These are phyloP conservation scores for Cheilinus undulatus DNA, from an alignment of 2,113 vertebrate species.

Conservation along the genomic window DNA sequence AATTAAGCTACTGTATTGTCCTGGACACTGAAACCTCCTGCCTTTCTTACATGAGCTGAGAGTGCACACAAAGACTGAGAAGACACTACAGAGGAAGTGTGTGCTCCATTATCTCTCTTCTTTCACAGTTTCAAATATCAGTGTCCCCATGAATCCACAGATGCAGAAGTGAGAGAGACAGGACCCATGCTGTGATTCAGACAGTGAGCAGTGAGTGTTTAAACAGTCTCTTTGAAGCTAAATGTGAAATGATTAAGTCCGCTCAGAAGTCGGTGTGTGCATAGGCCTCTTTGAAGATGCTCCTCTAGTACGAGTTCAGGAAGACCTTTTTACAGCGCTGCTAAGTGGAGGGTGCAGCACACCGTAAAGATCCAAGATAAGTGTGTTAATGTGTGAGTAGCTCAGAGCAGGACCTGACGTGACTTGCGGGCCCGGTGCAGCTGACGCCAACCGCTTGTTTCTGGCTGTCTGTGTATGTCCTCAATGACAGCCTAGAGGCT, in stretches of 20 bases:
- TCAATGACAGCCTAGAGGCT: constrained; percentile 76
- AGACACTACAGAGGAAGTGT: constrained; percentile 15
- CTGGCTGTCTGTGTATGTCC: constrained; percentile 76
- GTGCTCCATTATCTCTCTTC: constrained; percentile 19
- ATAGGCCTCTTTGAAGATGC: constrained; percentile 75
- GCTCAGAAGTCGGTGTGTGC: constrained; percentile 66
- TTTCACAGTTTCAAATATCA: constrained; percentile 8
- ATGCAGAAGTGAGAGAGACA: constrained; percentile 46
- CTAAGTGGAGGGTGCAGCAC: constrained; percentile 81
- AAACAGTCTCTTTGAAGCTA: constrained; percentile 78
- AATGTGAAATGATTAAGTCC: constrained; percentile 78
- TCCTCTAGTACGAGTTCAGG: constrained; percentile 61
- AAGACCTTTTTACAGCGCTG: constrained; percentile 78
- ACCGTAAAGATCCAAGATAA: constrained; percentile 81
- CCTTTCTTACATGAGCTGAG: constrained; percentile 4
- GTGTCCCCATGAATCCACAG: constrained; percentile 27
- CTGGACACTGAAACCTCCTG: not conserved
- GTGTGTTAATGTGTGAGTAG: constrained; percentile 59
- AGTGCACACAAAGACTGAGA: constrained; percentile 5
- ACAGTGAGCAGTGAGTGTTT: constrained; percentile 66
- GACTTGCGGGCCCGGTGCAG: constrained; percentile 68
- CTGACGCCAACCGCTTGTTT: constrained; percentile 78
- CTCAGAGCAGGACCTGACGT: constrained; percentile 70
- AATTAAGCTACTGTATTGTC: not conserved
- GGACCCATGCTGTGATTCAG: constrained; percentile 60